Base-by-base conservation (phyloP, 1,140 invertebrate species). In the Theocolax elegans region DNA sequence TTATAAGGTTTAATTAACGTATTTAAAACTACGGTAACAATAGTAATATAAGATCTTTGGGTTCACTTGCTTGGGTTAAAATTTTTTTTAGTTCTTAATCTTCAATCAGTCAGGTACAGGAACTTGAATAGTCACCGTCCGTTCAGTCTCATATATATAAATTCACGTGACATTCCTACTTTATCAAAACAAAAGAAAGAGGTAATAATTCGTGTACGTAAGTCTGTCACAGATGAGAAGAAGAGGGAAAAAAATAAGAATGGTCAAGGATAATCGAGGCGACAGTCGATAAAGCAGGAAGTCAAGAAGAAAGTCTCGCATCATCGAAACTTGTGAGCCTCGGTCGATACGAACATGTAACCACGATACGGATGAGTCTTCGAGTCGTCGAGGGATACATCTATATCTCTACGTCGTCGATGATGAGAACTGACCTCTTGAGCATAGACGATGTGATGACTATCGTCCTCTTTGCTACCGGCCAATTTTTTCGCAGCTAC, bases 401-500 rank as follows among this genome's bases (percentile, higher is more conserved):
- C 19, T 15, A 21, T 2, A 19, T 31, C 19, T 29, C 63, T 49
- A 77, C 74, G 15, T 59, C 77, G 13, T 80, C 78, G 25, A 73
- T 92, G 90, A 58, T 89, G 89, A 71, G 90, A 89, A 23, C 87
- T 85, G 84, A 48, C 21, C 25, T 77, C 75, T 71, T 90, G 87
- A 62, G 88, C 88, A 8, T 89, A 89, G 75, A 92, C 92, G 38
- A 92, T 90, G 72, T 91, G 90, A 75, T 92, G 90, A 15, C 89
- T 89, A 49, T 90, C 87, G 27, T 92, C 90, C 6, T 83, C 79
- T 27, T 89, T 86, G 21, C 87, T 86, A n/a, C 89, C 87, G 0
- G 90, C 80, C 15, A 92, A 81, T 54, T 92, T 92, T 83, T 93
- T 93, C 6, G 92, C 83, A 8, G 91, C 92, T 2, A 93, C 86